Evolutionary conservation across 2,113 vertebrate species (phyloP).

Genomic region (Caretta caretta): DNA sequence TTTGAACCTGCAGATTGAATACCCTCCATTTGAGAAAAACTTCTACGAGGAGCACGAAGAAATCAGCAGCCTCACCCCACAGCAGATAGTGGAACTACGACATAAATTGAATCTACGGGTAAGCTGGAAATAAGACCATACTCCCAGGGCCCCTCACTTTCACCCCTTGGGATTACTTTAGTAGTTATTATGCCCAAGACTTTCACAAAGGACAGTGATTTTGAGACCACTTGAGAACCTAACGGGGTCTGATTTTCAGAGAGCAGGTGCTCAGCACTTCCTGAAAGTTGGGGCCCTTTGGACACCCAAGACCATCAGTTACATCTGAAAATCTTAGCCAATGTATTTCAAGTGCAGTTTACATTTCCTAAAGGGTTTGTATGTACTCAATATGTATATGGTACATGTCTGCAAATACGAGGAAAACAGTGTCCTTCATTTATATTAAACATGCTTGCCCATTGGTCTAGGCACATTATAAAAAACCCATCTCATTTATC

Average conservation of each 20-base stretch:
- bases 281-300: not conserved
- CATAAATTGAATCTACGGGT: conserved; percentile 96
- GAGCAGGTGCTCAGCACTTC: not conserved
- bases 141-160: not conserved
- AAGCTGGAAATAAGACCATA: conserved; percentile 41
- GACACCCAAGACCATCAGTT: not conserved
- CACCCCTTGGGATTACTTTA: rapidly evolving
- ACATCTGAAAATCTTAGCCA: not conserved
- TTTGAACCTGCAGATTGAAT: conserved; percentile 90
- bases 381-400: not conserved
- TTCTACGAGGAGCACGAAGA: conserved; percentile 98
- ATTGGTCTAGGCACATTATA: not conserved
- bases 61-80: conserved; percentile 87
- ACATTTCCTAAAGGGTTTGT: not conserved
- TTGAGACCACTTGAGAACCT: not conserved
- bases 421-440: not conserved
- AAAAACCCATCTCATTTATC: not conserved
- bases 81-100: conserved; percentile 90
- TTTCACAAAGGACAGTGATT: not conserved
- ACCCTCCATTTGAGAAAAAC: conserved; percentile 97
- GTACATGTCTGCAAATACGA: not conserved
- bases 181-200: not conserved
- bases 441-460: not conserved
- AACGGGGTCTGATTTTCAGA: not conserved
- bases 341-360: not conserved